Percentiles rank a stretch among this genome's conserved stretches.
Conservation (phyloP, 2,888 invertebrate genomes). For the Ochropleura plecta region DNA sequence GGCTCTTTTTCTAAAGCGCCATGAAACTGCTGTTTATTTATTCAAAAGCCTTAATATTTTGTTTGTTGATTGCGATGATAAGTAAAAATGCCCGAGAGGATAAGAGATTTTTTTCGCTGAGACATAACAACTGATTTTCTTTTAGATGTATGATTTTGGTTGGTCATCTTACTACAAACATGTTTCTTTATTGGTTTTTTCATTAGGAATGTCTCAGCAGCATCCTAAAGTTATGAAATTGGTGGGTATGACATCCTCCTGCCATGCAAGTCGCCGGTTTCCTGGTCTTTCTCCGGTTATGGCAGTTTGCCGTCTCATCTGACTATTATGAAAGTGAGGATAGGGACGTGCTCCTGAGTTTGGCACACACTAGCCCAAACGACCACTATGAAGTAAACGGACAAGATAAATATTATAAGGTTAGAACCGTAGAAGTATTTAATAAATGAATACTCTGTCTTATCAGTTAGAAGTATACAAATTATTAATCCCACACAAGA, state of each 20-base stretch:
- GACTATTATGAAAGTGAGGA: background rate
- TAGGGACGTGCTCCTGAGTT: background rate
- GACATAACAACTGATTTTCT: constrained; percentile 24
- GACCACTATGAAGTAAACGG: background rate
- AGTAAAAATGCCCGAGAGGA: constrained; percentile 55
- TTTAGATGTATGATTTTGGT: background rate
- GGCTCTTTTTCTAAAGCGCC: constrained; percentile 44
- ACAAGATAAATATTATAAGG: background rate
- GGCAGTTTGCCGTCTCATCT: background rate
- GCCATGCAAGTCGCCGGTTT: background rate
- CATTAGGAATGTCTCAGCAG: background rate
- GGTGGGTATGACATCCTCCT: background rate
- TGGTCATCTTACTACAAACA: background rate
- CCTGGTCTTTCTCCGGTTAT: background rate
- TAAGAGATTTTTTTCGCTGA: constrained; percentile 31
- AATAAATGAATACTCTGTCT: background rate
- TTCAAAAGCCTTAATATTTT: constrained; percentile 61
- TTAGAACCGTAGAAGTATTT: background rate
- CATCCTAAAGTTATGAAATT: too few relatives aligned
- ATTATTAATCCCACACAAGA: background rate
- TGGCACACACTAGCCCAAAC: background rate
- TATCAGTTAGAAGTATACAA: background rate
- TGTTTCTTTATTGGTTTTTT: background rate
- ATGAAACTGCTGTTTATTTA: constrained; percentile 67
- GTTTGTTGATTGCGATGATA: constrained; percentile 64